Conservation (phyloP, 2,113 vertebrate species). For the Sylvietta virens region DNA sequence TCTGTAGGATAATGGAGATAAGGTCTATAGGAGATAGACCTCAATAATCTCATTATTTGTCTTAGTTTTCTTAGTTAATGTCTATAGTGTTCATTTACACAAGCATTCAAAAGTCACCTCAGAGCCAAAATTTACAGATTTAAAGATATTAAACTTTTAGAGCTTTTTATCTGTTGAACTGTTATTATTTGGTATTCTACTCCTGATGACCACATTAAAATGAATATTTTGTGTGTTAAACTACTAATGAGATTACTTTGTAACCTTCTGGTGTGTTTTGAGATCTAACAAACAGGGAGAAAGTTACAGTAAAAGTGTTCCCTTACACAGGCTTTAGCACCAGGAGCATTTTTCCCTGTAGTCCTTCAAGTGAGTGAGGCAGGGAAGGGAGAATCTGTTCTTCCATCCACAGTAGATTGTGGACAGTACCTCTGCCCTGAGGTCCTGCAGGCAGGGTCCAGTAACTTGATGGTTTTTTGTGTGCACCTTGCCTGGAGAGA, state of each 20-base stretch:
- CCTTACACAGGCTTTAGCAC: neutral
- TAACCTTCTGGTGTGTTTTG: neutral
- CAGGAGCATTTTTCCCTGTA: neutral
- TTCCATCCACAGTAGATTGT: neutral
- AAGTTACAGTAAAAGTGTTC: neutral
- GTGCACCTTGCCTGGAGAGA: neutral
- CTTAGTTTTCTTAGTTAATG: neutral
- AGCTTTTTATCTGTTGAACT: neutral
- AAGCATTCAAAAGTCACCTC: neutral
- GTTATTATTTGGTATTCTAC: neutral
- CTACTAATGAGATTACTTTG: neutral
- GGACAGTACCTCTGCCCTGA: neutral
- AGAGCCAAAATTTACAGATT: neutral
- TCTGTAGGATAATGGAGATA: neutral
- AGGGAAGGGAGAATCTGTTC: neutral
- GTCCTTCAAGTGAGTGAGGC: neutral
- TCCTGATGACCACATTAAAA: neutral
- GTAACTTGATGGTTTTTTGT: fast-evolving
- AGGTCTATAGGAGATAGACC: neutral
- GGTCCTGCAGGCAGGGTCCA: neutral
- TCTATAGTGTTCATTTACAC: neutral
- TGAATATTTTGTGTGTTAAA: neutral
- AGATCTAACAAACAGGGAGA: neutral
- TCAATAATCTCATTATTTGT: neutral
- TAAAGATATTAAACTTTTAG: neutral